Evolutionary conservation across 2,888 invertebrate genomes (phyloP), one percentile per base, ranked within the genome.

Genomic region (Cyaniris semiargus): DNA sequence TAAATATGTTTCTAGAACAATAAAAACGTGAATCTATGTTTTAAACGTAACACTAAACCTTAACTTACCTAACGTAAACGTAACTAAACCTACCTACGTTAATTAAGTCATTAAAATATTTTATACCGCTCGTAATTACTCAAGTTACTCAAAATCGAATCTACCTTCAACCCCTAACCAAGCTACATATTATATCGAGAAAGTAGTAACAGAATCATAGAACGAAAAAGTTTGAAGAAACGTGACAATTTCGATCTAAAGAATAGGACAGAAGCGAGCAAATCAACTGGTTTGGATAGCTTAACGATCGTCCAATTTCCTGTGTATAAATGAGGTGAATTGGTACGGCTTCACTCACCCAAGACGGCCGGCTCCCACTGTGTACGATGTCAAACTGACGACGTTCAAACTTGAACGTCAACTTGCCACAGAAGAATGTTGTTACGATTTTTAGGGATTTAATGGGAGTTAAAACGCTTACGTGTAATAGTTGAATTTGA

Each of bases 301-400:
- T 74, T 74, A 53, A 23, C 53, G 74, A 48, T 27, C 56, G 38
- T n/a, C 38, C 76, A 66, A 80, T 82, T 84, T 87, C 87, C 87
- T 84, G 86, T 81, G 78, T 75, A 82, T 81, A 83, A 84, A 85
- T 85, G 79, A 80, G 77, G 79, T 82, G 79, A 83, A 82, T 84
- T 81, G 81, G 77, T 86, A 84, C 77, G 87, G 85, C 85, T 87
- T 86, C 84, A 85, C 87, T 82, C 76, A 82, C 83, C 80, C 44
- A 53, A 48, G 74, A 74, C 74, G 48, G 53, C 74, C 74, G 27
- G 74, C 15, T 48, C 66, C 66, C 66, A 66, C 66, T 27, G 66
- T 27, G 66, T 18, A 15, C 27, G 18, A 27, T 66, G 7, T 66
- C 15, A 27, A 66, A 66, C 66, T 66, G 31, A 31, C 27, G 27